These are phyloP conservation scores for Danio tinwini DNA, from an alignment of 2,797 vertebrate species.

Conservation along the genomic window DNA sequence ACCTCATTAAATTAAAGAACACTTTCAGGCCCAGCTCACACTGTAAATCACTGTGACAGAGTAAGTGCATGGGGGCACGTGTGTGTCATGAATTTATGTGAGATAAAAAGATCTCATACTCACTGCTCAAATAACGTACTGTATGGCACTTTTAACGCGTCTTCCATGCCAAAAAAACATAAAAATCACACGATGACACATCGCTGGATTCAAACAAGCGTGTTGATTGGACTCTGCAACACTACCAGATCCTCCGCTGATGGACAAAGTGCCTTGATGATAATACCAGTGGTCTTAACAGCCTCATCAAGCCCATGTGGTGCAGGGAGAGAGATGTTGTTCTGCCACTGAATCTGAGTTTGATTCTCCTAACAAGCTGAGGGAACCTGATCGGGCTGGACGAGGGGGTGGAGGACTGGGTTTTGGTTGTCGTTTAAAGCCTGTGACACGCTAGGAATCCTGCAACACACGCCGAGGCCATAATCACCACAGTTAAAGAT, in stretches of 20 bases:
- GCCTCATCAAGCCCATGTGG: conserved; percentile 46
- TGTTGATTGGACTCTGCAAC: conserved; percentile 49
- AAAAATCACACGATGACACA: conserved; percentile 32
- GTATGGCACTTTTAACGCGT: background rate
- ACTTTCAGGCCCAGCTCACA: conserved; percentile 66
- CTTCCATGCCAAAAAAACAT: conserved; percentile 17
- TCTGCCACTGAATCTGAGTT: conserved; percentile 33
- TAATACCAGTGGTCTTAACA: conserved; percentile 47
- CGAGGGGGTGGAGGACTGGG: conserved; percentile 51
- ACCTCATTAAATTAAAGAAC: conserved; percentile 76
- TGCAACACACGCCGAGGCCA: conserved; percentile 58
- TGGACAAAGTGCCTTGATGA: conserved; percentile 55
- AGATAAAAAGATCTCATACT: conserved; percentile 27
- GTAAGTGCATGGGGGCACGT: conserved; percentile 17
- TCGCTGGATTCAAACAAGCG: conserved; percentile 42
- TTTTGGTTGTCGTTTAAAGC: conserved; percentile 70
- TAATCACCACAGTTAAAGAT: conserved; percentile 68
- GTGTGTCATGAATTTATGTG: conserved; percentile 28
- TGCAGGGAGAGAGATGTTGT: conserved; percentile 42
- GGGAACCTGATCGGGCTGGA: conserved; percentile 46
- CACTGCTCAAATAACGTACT: conserved; percentile 16
- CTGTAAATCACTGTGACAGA: conserved; percentile 71
- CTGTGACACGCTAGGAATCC: conserved; percentile 70
- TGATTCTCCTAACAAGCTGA: conserved; percentile 43
- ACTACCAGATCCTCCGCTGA: conserved; percentile 47